Evolutionary conservation across 1,140 invertebrate species (phyloP).

Genomic region (Harpegnathos saltator): DNA sequence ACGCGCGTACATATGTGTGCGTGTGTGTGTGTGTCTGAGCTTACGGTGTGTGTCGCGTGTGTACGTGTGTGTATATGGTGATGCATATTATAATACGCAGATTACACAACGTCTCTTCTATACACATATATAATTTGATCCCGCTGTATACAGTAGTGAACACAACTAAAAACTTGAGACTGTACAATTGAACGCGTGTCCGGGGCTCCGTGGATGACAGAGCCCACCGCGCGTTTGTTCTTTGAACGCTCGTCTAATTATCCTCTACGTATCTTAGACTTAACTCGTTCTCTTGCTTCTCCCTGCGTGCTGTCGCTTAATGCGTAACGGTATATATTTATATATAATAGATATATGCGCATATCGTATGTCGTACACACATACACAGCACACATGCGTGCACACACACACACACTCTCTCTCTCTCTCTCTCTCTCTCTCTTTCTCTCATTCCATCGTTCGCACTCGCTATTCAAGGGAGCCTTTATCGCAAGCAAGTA

Average conservation of each 20-base stretch:
- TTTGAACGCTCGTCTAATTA: constrained; percentile 58
- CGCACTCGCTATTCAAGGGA: neutral
- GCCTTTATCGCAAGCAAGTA: neutral
- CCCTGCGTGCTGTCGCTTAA: constrained; percentile 52
- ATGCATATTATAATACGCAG: constrained; percentile 41
- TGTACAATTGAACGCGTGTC: constrained; percentile 73
- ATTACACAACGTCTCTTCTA: constrained; percentile 65
- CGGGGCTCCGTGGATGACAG: constrained; percentile 13
- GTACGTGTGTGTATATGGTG: neutral
- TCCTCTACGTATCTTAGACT: constrained; percentile 62
- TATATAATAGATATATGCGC: constrained; percentile 67
- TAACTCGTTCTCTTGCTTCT: constrained; percentile 55
- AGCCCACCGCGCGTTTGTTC: constrained; percentile 31
- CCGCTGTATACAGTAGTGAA: constrained; percentile 81
- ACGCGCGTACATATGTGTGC: neutral
- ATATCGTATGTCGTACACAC: constrained; percentile 47
- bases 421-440: no score
- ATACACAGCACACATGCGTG: constrained; percentile 11
- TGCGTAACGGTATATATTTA: constrained; percentile 66
- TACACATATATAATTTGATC: constrained; percentile 79
- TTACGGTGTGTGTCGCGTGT: neutral
- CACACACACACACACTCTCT: neutral
- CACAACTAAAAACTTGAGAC: constrained; percentile 79
- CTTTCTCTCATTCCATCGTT: no score
- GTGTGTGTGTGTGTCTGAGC: neutral